These are phyloP conservation scores for Aricia artaxerxes DNA, from an alignment of 2,888 invertebrate genomes.

Conservation along the genomic window DNA sequence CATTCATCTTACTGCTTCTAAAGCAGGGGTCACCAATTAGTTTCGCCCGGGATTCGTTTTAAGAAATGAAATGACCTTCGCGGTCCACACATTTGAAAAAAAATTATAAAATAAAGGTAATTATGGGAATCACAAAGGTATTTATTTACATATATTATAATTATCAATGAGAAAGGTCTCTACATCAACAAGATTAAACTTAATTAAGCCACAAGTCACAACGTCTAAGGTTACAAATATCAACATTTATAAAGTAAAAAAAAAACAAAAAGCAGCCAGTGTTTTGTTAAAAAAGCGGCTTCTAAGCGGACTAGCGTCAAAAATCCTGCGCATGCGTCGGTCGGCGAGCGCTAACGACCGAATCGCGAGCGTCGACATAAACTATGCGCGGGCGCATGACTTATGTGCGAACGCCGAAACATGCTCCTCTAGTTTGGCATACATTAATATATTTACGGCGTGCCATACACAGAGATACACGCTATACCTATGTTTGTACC, in stretches of 20 bases:
- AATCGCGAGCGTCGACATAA: constrained; percentile 52
- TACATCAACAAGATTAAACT: neutral
- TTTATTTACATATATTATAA: no score
- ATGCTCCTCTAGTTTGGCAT: constrained; percentile 24
- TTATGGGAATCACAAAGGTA: no score
- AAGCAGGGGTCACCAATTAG: neutral
- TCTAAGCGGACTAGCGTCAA: constrained; percentile 61
- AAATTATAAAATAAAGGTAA: no score
- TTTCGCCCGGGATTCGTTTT: no score
- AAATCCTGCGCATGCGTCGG: constrained; percentile 53
- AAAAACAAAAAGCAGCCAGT: constrained; percentile 26
- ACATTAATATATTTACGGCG: neutral
- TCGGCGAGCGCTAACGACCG: constrained; percentile 54
- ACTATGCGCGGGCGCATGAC: constrained; percentile 57
- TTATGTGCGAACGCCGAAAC: constrained; percentile 47
- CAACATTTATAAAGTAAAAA: neutral
- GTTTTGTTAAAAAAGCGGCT: constrained; percentile 47
- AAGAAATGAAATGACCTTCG: no score
- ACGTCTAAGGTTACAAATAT: constrained; percentile 10
- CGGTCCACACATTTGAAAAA: no score
- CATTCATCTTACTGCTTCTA: neutral
- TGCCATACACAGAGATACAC: no score
- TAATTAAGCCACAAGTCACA: constrained; percentile 20
- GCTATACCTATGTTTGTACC: no score
- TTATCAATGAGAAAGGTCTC: neutral